These are phyloP conservation scores for Xylophagus ater DNA, from an alignment of 2,888 invertebrate genomes.

Conservation along the genomic window DNA sequence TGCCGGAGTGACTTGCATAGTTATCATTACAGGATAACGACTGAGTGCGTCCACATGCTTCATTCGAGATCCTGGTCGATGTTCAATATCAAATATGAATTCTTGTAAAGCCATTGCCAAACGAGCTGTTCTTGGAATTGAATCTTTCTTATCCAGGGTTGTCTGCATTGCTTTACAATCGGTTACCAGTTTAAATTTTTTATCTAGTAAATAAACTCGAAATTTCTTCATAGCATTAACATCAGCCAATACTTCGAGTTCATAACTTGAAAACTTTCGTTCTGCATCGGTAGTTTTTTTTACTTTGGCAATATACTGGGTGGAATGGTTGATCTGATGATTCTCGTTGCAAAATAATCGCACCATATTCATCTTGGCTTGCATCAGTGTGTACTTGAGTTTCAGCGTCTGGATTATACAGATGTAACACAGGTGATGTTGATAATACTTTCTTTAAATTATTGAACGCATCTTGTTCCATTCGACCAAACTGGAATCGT, in stretches of 20 bases:
- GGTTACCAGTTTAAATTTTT: constrained; percentile 16
- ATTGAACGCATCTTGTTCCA: not conserved
- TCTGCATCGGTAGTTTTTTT: constrained; percentile 6
- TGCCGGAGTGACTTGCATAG: too few relatives aligned
- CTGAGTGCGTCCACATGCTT: constrained; percentile 20
- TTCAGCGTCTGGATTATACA: constrained; percentile 6
- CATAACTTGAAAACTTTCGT: constrained; percentile 6
- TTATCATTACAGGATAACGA: constrained; percentile 14
- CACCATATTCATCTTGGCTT: not conserved
- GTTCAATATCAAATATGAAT: constrained; percentile 19
- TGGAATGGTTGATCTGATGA: not conserved
- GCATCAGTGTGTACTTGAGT: constrained; percentile 6
- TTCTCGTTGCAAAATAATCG: not conserved
- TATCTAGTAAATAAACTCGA: constrained; percentile 19
- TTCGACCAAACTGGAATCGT: not conserved
- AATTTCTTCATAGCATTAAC: constrained; percentile 19
- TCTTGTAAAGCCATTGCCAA: constrained; percentile 20
- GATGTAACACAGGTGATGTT: constrained; percentile 4
- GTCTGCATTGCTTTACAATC: constrained; percentile 16
- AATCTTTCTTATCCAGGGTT: constrained; percentile 15
- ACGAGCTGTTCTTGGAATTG: constrained; percentile 17
- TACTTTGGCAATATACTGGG: constrained; percentile 3
- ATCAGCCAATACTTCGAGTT: constrained; percentile 10
- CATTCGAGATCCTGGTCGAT: constrained; percentile 19
- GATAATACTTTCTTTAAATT: not conserved